Conservation (phyloP, 2,797 vertebrate species). For the Petrocephalus sullivani region DNA sequence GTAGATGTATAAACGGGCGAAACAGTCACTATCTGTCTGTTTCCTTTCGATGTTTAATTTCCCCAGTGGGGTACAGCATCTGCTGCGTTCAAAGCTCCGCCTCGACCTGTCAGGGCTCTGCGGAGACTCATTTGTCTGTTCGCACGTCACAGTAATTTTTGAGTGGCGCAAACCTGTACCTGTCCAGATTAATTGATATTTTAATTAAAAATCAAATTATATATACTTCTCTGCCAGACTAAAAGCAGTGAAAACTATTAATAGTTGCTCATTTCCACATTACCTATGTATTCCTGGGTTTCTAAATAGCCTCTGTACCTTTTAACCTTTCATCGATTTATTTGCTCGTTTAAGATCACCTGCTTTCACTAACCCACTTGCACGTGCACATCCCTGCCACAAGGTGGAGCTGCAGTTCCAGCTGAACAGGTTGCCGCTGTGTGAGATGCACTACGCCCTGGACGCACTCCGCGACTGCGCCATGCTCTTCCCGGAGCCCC, state of each 20-base stretch:
- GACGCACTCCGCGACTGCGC: slow-evolving; percentile 72
- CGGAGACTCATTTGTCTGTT: neutral
- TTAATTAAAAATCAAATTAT: neutral
- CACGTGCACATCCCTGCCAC: neutral
- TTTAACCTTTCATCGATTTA: neutral
- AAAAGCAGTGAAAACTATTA: neutral
- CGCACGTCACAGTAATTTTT: neutral
- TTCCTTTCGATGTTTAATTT: neutral
- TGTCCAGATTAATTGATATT: neutral
- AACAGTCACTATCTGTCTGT: neutral
- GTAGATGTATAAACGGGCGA: neutral
- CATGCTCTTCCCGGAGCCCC: slow-evolving; percentile 69
- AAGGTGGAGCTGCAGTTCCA: slow-evolving; percentile 79
- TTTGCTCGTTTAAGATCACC: neutral
- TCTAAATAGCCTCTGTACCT: neutral
- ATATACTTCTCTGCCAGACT: neutral
- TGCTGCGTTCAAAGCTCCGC: neutral
- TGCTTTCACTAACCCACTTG: neutral
- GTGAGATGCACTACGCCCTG: slow-evolving; percentile 77
- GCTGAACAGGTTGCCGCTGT: slow-evolving; percentile 71
- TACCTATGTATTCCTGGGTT: neutral
- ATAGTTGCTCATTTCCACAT: neutral
- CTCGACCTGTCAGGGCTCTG: neutral
- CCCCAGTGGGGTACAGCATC: neutral
- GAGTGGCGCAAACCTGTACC: neutral